These are phyloP conservation scores for Argyrosomus regius DNA, from an alignment of 2,797 vertebrate genomes.

Conservation along the genomic window DNA sequence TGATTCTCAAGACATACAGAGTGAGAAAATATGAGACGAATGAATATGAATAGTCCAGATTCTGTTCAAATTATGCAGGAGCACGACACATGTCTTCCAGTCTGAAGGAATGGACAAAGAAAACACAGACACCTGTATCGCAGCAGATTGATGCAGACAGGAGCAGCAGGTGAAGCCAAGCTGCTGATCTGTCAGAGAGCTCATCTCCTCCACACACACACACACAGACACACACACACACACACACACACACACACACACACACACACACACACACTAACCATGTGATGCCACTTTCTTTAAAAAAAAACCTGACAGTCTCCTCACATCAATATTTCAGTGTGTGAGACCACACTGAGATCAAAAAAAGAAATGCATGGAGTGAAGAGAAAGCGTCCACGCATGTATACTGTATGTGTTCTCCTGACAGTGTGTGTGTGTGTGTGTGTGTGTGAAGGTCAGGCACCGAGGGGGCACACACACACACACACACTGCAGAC, in stretches of 20 bases:
- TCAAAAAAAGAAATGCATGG: constrained; percentile 37
- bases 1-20: not conserved
- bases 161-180: constrained; percentile 14
- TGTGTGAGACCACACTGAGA: constrained; percentile 43
- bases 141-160: not conserved
- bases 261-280: constrained; percentile 35
- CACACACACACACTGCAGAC: constrained; percentile 15
- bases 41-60: not conserved
- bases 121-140: not conserved
- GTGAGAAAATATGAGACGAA: not conserved
- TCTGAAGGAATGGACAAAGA: not conserved
- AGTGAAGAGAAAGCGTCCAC: constrained; percentile 3
- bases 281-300: constrained; percentile 30
- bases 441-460: constrained; percentile 28
- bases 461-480: constrained; percentile 22
- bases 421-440: constrained; percentile 22
- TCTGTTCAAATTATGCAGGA: not conserved
- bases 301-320: constrained; percentile 1
- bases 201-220: constrained; percentile 32
- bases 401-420: constrained; percentile 5
- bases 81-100: not conserved
- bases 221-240: constrained; percentile 5
- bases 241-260: constrained; percentile 33
- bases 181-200: constrained; percentile 31
- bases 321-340: constrained; percentile 68